phyloP scores from a whole-genome alignment of 2,797 vertebrate species.

The Sebastes matsubarae region DNA sequence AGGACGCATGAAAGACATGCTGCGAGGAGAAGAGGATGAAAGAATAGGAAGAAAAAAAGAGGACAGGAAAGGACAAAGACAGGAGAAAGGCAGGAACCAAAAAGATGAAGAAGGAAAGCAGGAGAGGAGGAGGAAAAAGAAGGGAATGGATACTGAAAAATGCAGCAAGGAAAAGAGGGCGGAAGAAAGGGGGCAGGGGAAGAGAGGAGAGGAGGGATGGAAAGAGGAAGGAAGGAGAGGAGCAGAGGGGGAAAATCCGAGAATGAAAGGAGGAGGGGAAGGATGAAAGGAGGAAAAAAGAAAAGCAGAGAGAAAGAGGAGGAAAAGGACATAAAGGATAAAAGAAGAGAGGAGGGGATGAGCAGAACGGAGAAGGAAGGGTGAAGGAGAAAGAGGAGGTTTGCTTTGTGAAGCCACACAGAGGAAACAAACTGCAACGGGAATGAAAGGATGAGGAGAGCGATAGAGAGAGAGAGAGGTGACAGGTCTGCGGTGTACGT shows the following conservation, averaged over 20 bases:
- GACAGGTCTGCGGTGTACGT: slow-evolving; percentile 38
- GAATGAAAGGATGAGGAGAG: slow-evolving; percentile 15
- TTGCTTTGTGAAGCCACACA: neutral
- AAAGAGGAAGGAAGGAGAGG: neutral
- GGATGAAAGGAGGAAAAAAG: too few species aligned
- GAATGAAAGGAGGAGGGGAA: too few species aligned
- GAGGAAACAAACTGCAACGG: slow-evolving; percentile 14
- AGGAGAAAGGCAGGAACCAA: neutral
- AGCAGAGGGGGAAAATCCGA: neutral
- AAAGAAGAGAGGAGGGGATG: neutral
- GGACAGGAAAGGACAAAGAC: neutral
- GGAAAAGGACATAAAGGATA: neutral
- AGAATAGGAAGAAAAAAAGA: neutral
- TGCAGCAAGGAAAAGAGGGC: neutral
- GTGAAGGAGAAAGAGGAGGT: neutral
- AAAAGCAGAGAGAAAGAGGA: neutral
- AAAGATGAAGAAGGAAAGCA: neutral
- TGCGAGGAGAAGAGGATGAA: neutral
- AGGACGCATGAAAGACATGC: neutral
- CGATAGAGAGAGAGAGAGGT: slow-evolving; percentile 18
- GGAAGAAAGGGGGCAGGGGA: neutral
- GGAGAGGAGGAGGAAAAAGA: neutral
- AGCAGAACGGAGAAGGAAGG: neutral
- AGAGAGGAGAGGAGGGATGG: neutral
- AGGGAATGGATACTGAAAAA: neutral